Base-by-base conservation (phyloP, 2,888 invertebrate species). In the Lycia hirtaria region DNA sequence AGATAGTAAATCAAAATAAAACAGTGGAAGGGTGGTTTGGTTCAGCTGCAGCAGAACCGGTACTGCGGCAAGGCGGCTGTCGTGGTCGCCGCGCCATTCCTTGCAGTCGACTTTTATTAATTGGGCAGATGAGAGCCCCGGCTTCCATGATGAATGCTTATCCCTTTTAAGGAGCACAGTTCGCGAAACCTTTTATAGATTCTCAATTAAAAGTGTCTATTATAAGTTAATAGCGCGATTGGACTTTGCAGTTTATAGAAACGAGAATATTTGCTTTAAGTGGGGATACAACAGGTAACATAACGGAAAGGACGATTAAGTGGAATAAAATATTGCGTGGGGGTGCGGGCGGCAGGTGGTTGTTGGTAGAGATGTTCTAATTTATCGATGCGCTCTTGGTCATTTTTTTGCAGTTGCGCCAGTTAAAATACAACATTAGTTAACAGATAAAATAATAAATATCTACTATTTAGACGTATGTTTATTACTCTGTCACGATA, bases 181-280 rank as follows among this genome's bases (percentile, higher is more conserved):
- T 87, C 83, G 88, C 90, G 82, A 91, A 92, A 89, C 91, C 90
- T 91, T 91, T 91, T 91, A 90, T 92, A 91, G 90, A 89, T 89
- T 91, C 89, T 87, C 89, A 91, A 92, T 92, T 92, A 92, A 91
- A 89, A 90, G 83, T 85, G 87, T 92, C 88, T 91, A 91, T 90
- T 90, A 90, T 88, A 86, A n/a, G 86, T 85, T 90, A 90, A 89
- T 88, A 87, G 86, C 86, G 73, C 83, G 83, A 78, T 78, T 80
- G 79, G 82, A 83, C 87, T 82, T 83, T 80, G 74, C 79, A 77
- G 78, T 85, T 85, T 87, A 84, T 80, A 85, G 85, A 83, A 87
- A 87, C 85, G 81, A 81, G 87, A 87, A 90, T 92, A 90, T 90
- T 90, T 91, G 88, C 90, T 90, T 88, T 88, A 83, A 86, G 86